Percentiles rank a stretch among this genome's conserved stretches.
phyloP scores from a whole-genome alignment of 2,113 vertebrate genomes.

The Carassius gibelio region DNA sequence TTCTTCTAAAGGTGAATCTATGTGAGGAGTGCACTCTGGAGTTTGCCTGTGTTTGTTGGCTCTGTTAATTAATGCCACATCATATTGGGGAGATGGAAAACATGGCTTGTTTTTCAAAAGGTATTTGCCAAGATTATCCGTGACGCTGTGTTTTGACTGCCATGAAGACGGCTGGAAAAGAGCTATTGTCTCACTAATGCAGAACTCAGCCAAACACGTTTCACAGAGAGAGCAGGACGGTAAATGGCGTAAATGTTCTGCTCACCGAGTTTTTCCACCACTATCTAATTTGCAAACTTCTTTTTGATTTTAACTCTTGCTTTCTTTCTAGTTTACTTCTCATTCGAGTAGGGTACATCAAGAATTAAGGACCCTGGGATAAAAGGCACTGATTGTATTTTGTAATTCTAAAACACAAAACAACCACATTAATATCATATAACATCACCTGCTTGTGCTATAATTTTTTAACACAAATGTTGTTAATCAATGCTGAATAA shows the following conservation, averaged over 20 bases:
- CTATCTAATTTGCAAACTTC: not conserved
- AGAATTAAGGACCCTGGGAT: not conserved
- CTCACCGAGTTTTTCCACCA: not conserved
- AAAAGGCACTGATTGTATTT: not conserved
- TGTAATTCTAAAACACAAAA: not conserved
- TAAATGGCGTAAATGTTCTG: conserved; percentile 33
- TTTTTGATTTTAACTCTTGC: not conserved
- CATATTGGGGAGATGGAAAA: conserved; percentile 50
- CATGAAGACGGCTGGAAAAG: conserved; percentile 53
- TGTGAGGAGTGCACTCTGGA: conserved; percentile 25
- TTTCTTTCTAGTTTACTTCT: not conserved
- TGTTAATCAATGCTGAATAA: no score
- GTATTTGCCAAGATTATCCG: conserved; percentile 51
- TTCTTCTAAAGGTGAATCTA: not conserved
- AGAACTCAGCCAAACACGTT: conserved; percentile 53
- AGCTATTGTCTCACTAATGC: conserved; percentile 49
- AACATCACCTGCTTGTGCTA: not conserved
- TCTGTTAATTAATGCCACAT: conserved; percentile 48
- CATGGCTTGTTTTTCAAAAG: conserved; percentile 52
- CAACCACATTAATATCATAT: not conserved
- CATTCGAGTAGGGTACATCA: not conserved
- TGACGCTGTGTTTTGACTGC: conserved; percentile 56
- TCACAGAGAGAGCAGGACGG: conserved; percentile 46
- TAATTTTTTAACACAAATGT: not conserved
- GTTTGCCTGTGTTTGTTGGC: conserved; percentile 19